Percentiles rank a stretch among this genome's conserved stretches.
These are phyloP conservation scores for Halcyon leucocephala DNA, from an alignment of 2,797 vertebrate species.

Conservation along the genomic window DNA sequence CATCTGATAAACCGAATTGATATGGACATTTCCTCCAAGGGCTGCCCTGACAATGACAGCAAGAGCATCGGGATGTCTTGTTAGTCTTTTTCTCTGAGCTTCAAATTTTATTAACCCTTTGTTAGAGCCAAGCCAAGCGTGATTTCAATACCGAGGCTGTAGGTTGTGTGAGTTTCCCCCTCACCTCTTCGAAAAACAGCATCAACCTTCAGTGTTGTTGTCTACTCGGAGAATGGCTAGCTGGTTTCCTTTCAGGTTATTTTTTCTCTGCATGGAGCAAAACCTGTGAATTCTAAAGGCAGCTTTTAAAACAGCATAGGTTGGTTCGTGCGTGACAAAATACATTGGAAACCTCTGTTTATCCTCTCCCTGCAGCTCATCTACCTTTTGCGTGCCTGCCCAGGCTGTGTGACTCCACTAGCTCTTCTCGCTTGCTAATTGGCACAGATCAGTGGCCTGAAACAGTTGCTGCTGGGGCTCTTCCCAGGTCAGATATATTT, in stretches of 20 bases:
- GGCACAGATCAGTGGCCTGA: not conserved
- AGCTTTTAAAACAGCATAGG: not conserved
- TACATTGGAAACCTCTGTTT: not conserved
- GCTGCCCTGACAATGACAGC: constrained; percentile 77
- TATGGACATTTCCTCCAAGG: constrained; percentile 75
- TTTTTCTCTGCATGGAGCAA: not conserved
- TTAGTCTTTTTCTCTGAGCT: constrained; percentile 64
- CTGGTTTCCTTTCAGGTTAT: not conserved
- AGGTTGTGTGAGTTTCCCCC: not conserved
- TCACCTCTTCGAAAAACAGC: constrained; percentile 4
- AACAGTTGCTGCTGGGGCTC: not conserved
- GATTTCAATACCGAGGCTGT: not conserved
- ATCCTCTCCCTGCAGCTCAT: not conserved
- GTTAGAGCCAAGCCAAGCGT: not conserved
- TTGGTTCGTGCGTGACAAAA: not conserved
- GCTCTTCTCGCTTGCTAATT: not conserved
- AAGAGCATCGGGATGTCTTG: constrained; percentile 72
- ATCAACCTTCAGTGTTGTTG: not conserved
- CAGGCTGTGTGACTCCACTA: not conserved
- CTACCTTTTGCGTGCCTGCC: not conserved
- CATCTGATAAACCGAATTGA: constrained; percentile 79
- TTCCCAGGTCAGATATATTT: not conserved
- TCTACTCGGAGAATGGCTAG: not conserved
- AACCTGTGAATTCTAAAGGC: not conserved
- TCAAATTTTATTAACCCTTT: constrained; percentile 76